phyloP scores from a whole-genome alignment of 2,888 invertebrate genomes.

The Cantharis flavilabris region DNA sequence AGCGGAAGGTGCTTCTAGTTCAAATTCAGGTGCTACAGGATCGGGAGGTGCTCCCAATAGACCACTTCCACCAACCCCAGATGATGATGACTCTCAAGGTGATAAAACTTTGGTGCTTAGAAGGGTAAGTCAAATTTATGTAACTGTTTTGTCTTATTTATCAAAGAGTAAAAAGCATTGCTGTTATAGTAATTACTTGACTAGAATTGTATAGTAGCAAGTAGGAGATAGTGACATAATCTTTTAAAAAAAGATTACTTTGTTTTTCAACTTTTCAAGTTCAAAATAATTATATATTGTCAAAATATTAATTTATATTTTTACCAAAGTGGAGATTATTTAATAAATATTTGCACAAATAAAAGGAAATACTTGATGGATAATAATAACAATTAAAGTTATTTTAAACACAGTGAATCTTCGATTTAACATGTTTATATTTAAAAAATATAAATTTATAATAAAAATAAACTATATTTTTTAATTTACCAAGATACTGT shows the following conservation, averaged over 20 bases:
- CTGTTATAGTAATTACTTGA: neutral
- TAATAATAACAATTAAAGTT: neutral
- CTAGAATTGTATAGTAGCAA: neutral
- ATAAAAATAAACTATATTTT: too few relatives aligned
- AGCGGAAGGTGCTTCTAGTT: conserved; percentile 59
- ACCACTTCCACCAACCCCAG: conserved; percentile 93
- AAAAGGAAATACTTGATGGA: neutral
- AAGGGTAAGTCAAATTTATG: conserved; percentile 70
- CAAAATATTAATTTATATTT: neutral
- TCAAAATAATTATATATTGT: neutral
- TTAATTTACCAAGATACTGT: too few relatives aligned
- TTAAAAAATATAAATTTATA: too few relatives aligned
- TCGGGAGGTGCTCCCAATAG: conserved; percentile 84
- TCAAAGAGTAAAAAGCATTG: neutral
- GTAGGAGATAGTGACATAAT: neutral
- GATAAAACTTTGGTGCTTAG: conserved; percentile 92
- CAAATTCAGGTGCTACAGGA: conserved; percentile 54
- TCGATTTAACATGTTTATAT: neutral
- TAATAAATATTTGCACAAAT: neutral
- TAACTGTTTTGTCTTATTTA: neutral
- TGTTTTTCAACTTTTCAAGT: neutral
- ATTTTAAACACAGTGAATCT: neutral
- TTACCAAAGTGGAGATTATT: neutral
- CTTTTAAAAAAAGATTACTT: neutral
- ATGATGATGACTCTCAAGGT: conserved; percentile 77